phyloP scores from a whole-genome alignment of 2,888 invertebrate species.

The Argyresthia albistria region DNA sequence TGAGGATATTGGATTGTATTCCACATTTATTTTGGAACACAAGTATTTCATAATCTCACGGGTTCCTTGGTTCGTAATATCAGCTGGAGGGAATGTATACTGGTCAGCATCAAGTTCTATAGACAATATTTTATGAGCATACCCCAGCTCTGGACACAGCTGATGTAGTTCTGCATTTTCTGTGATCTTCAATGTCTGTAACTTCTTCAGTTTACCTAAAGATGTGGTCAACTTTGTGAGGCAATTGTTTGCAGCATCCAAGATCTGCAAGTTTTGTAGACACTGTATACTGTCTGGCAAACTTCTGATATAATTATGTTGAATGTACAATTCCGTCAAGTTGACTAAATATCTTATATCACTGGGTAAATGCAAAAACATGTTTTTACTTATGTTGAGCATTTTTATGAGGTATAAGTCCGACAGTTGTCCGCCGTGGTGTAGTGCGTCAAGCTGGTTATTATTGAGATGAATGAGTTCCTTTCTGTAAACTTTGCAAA shows the following conservation, averaged over 20 bases:
- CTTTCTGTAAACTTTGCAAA: slow-evolving; percentile 88
- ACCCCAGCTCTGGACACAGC: slow-evolving; percentile 77
- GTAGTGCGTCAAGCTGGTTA: slow-evolving; percentile 79
- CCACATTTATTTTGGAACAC: slow-evolving; percentile 53
- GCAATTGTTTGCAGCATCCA: slow-evolving; percentile 81
- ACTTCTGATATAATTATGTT: slow-evolving; percentile 78
- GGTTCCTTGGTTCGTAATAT: slow-evolving; percentile 73
- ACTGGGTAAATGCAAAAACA: slow-evolving; percentile 74
- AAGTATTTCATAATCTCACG: slow-evolving; percentile 78
- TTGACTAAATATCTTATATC: slow-evolving; percentile 77
- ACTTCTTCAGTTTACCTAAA: slow-evolving; percentile 74
- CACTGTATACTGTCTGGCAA: slow-evolving; percentile 79
- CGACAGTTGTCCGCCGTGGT: slow-evolving; percentile 79
- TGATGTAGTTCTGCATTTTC: slow-evolving; percentile 71
- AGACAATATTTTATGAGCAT: slow-evolving; percentile 72
- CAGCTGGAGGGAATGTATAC: slow-evolving; percentile 77
- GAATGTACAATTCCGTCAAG: slow-evolving; percentile 81
- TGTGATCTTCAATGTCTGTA: slow-evolving; percentile 74
- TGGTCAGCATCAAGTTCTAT: slow-evolving; percentile 75
- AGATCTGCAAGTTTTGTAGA: slow-evolving; percentile 74
- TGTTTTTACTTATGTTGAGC: slow-evolving; percentile 78
- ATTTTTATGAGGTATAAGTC: slow-evolving; percentile 78
- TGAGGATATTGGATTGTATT: slow-evolving; percentile 54
- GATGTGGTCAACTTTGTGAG: slow-evolving; percentile 75
- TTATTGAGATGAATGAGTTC: slow-evolving; percentile 76